Base-by-base conservation (phyloP, 53 echinoderm and acorn worm genomes). In the Henricia sp. region DNA sequence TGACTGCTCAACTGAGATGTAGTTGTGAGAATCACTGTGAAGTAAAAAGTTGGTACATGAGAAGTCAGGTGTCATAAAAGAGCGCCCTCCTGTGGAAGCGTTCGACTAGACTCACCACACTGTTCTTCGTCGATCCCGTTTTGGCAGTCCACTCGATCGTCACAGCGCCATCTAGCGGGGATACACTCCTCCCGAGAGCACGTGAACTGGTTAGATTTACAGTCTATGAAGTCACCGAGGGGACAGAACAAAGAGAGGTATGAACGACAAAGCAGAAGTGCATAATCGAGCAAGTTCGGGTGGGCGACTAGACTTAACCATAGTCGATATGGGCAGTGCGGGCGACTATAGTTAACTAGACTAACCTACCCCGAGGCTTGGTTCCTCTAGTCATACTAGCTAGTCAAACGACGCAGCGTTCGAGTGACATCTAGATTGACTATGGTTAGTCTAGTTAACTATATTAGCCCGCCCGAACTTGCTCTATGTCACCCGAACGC, bases 91-190 rank as follows among this genome's bases (percentile, higher is more conserved):
- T 19, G 52, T 27, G 50, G 50, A n/a, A n/a, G n/a, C n/a, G n/a
- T n/a, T n/a, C 19, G 19, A 50, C 10, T 6, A n/a, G 16, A 63
- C 80, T 32, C 50, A 80, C 80, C 64, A 64, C 80, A 80, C 12
- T 46, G 13, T 20, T 28, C 20, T 43, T 80, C 80, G 46, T 80
- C 80, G 19, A 29, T 48, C 44, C 42, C 48, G 80, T 80, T 80
- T 6, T 32, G 28, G 21, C 80, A 80, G 46, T 80, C 80, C 35
- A 34, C 62, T 0, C 19, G 17, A 3, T 44, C 80, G 80, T 80
- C 80, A 80, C 80, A 80, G 80, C 80, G 80, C 80, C 80, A 80
- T 36, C 80, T 80, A 4, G 25, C 50, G 80, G 80, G 80, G 9
- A 80, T 80, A 27, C 80, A 80, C 30, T 80, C 80, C 16, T 64